These are phyloP conservation scores for Sebastes nivosus DNA, from an alignment of 2,797 vertebrate genomes.

Conservation along the genomic window DNA sequence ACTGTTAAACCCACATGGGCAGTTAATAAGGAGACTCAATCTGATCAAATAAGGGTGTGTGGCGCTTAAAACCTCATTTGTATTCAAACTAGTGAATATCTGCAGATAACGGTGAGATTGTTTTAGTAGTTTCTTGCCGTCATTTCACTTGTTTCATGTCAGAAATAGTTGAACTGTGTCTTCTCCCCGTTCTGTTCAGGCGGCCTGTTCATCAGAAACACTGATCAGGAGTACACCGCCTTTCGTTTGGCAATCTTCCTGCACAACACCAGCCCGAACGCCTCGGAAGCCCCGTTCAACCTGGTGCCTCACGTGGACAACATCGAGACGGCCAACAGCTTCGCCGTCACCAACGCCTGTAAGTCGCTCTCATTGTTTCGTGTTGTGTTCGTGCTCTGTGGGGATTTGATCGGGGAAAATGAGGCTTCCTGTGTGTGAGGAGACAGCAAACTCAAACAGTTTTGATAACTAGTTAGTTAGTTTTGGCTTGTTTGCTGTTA, in stretches of 20 bases:
- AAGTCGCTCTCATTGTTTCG: constrained; percentile 73
- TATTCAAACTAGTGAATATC: neutral
- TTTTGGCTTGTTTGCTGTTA: too few species aligned
- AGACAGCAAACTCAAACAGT: too few species aligned
- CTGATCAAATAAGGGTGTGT: neutral
- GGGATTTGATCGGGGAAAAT: neutral
- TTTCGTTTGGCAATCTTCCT: constrained; percentile 98
- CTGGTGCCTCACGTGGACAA: constrained; percentile 99
- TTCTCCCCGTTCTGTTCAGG: constrained; percentile 62
- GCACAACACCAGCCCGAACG: constrained; percentile 99
- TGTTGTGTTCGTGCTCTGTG: neutral
- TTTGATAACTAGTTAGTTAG: too few species aligned
- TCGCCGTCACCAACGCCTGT: constrained; percentile 99
- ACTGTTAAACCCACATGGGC: rapidly evolving
- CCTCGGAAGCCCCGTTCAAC: constrained; percentile 97
- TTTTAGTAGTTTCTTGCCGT: neutral
- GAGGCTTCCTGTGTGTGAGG: neutral
- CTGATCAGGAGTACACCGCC: constrained; percentile 99
- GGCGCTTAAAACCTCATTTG: neutral
- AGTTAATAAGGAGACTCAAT: neutral
- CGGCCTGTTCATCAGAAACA: constrained; percentile 99
- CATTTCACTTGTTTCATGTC: neutral
- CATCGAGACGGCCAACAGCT: constrained; percentile 99
- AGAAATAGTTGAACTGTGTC: neutral
- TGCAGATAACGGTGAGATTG: neutral